Percentiles rank a stretch among this genome's conserved stretches.
Conservation (phyloP, 2,888 invertebrate genomes). For the Chrysomela aeneicollis region DNA sequence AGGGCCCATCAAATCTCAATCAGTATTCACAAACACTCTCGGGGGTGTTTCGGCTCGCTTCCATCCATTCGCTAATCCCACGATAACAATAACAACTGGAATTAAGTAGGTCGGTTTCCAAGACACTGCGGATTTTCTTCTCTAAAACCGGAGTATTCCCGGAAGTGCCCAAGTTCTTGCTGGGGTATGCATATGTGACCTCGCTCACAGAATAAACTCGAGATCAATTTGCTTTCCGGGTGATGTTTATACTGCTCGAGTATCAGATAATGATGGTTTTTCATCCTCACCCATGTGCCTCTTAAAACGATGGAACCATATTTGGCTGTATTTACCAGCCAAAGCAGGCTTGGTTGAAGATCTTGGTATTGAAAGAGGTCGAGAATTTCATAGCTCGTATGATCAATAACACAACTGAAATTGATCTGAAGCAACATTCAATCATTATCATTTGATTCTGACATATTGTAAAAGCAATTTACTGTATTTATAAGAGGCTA, state of each 20-base stretch:
- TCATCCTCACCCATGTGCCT: no score
- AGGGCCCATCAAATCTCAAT: conserved; percentile 28
- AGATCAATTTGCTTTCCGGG: conserved; percentile 47
- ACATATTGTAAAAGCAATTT: no score
- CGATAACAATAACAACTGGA: conserved; percentile 21
- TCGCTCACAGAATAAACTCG: conserved; percentile 45
- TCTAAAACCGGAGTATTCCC: conserved; percentile 10
- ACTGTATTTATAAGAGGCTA: no score
- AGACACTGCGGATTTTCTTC: conserved; percentile 19
- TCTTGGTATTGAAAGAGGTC: no score
- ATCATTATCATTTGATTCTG: no score
- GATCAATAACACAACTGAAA: no score
- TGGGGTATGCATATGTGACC: conserved; percentile 47
- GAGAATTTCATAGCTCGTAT: no score
- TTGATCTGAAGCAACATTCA: no score
- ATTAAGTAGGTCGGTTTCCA: conserved; percentile 19
- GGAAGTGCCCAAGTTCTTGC: conserved; percentile 12
- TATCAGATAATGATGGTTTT: background rate
- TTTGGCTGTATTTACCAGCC: no score
- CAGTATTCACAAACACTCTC: conserved; percentile 31
- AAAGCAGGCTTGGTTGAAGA: no score
- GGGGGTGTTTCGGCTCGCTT: conserved; percentile 4
- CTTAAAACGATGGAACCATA: no score
- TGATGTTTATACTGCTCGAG: conserved; percentile 1
- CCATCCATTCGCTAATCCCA: conserved; percentile 13